Evolutionary conservation across 2,113 vertebrate genomes (phyloP).

Genomic region (Pygoscelis antarcticus): DNA sequence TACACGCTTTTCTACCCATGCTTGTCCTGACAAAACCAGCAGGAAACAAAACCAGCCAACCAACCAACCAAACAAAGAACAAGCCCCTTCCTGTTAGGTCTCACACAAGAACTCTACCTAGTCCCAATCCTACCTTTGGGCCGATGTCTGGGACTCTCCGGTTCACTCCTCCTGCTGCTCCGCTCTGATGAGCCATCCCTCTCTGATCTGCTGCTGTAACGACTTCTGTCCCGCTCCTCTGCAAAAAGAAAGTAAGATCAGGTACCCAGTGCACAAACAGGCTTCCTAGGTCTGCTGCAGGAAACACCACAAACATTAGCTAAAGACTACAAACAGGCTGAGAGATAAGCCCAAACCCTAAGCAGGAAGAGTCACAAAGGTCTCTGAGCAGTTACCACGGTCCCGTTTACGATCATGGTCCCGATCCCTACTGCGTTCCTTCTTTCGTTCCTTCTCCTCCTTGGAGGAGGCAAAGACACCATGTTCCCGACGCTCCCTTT

Average conservation of each 20-base stretch:
- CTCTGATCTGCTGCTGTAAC: conserved; percentile 76
- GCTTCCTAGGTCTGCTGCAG: not conserved
- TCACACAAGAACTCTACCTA: accelerated
- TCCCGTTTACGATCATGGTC: conserved; percentile 78
- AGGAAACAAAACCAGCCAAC: not conserved
- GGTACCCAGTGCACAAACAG: too few relatives aligned
- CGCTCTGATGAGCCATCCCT: conserved; percentile 85
- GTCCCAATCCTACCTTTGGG: conserved; percentile 81
- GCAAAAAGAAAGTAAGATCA: not conserved
- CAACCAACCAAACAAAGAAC: not conserved
- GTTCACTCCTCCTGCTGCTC: conserved; percentile 85
- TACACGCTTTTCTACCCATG: not conserved
- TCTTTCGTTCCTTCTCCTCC: conserved; percentile 86
- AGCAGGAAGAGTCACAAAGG: not conserved
- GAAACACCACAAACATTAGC: not conserved
- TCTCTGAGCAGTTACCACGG: conserved; percentile 66
- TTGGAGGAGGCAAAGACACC: conserved; percentile 95
- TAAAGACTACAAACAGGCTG: not conserved
- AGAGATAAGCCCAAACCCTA: not conserved
- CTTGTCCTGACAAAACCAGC: not conserved
- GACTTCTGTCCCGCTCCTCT: conserved; percentile 86
- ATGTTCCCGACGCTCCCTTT: conserved; percentile 89
- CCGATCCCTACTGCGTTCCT: conserved; percentile 77
- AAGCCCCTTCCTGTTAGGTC: not conserved
- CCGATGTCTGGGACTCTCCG: conserved; percentile 83